phyloP scores from a whole-genome alignment of 2,888 invertebrate species.

The Ferrisia virgata region DNA sequence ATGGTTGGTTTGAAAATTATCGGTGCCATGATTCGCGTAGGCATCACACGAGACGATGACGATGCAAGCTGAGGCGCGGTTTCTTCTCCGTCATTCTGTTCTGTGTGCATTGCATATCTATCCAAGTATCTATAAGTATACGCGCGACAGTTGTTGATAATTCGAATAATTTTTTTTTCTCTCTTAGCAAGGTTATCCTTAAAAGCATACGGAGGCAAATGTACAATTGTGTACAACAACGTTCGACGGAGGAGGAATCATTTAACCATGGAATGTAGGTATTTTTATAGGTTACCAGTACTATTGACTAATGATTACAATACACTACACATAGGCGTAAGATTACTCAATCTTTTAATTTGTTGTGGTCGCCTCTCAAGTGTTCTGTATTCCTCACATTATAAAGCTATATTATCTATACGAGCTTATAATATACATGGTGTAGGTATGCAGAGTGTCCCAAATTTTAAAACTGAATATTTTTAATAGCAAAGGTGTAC shows the following conservation, averaged over 20 bases:
- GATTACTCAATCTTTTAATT: not conserved
- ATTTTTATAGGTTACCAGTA: constrained; percentile 5
- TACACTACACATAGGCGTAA: not conserved
- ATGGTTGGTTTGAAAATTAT: not conserved
- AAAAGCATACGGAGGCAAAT: not conserved
- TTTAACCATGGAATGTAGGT: constrained; percentile 5
- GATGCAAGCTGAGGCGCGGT: not conserved
- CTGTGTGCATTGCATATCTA: no score
- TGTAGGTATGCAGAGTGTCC: no score
- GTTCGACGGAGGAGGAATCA: not conserved
- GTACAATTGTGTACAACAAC: not conserved
- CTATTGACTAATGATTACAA: not conserved
- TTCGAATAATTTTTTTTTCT: not conserved
- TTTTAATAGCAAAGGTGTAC: no score
- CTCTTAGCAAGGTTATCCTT: not conserved
- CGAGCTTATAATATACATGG: no score
- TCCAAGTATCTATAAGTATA: no score
- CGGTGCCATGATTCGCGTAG: not conserved
- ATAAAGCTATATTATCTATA: no score
- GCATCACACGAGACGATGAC: not conserved
- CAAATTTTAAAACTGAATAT: no score
- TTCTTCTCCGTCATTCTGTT: not conserved
- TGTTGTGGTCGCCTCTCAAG: not conserved
- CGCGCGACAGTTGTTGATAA: constrained; percentile 8
- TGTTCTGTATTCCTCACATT: not conserved